Conservation (phyloP, 1,140 invertebrate species). For the Macrosteles quadrilineatus region DNA sequence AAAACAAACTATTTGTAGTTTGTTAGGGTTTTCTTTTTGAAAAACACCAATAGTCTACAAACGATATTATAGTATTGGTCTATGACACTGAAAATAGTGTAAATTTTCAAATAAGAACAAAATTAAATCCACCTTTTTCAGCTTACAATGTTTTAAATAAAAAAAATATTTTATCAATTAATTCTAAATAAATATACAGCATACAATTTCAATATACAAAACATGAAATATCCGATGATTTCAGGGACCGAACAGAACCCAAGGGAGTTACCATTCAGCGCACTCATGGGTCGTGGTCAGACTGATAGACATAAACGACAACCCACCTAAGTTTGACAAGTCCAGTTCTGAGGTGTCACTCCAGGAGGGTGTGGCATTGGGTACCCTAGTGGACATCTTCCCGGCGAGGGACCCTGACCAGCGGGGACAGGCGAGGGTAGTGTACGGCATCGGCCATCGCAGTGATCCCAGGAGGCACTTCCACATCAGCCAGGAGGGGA, state of each 20-base stretch:
- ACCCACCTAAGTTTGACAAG: conserved; percentile 88
- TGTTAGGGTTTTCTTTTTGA: too few species aligned
- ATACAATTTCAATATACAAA: too few species aligned
- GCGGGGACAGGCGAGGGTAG: conserved; percentile 85
- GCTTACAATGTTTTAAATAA: too few species aligned
- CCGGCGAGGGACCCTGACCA: conserved; percentile 93
- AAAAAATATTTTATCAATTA: too few species aligned
- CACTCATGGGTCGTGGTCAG: conserved; percentile 93
- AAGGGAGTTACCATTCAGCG: conserved; percentile 74
- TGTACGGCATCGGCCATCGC: conserved; percentile 84
- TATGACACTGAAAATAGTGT: too few species aligned
- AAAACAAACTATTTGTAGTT: too few species aligned
- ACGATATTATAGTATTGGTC: too few species aligned
- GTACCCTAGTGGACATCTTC: conserved; percentile 87
- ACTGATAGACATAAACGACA: conserved; percentile 90
- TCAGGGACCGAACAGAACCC: not conserved
- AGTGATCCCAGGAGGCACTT: conserved; percentile 90
- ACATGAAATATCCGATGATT: too few species aligned
- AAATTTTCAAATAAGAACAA: too few species aligned
- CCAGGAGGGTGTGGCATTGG: conserved; percentile 84
- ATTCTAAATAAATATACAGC: too few species aligned
- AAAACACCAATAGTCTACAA: too few species aligned
- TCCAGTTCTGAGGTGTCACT: conserved; percentile 91
- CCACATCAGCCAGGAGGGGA: conserved; percentile 86
- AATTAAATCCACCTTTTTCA: too few species aligned